Evolutionary conservation across 2,888 invertebrate species (phyloP), one percentile per base, ranked within the genome.

Genomic region (Himalopsyche kuldschensis): DNA sequence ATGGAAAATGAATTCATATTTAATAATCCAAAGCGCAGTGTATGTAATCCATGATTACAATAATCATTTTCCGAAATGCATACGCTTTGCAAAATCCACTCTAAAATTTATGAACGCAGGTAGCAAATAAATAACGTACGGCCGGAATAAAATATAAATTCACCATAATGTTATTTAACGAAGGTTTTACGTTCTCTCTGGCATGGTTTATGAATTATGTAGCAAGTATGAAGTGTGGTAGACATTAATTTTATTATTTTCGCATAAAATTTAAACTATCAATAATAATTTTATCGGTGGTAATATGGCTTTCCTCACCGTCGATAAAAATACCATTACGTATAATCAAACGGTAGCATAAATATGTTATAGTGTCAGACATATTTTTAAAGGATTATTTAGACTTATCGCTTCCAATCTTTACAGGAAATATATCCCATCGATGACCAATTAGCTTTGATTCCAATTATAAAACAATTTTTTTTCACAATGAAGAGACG

Each of bases 251-350:
- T 79, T 79, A 79, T 32, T 55, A 32, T 79, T 41, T 63, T 46
- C 69, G 32, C 75, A 30, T 81, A 47, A 82, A 82, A 82, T 82
- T 78, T 82, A 79, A 63, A 69, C 78, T 32, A 75, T 79, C 75
- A 75, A 55, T 55, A 55, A 55, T 55, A 55, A 75, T 41, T 82
- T 82, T 79, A 78, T 69, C 47, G 82, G 30, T n/a, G 79, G 75
- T 46, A 79, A 79, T 69, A 82, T 75, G 82, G 79, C 31, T 69
- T 47, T 30, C 46, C 46, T 79, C 75, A 47, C 41, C 30, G 79
- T n/a, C 82, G 75, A 46, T 82, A 82, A 82, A 82, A 82, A 79
- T 79, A 75, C 15, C 79, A 20, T 79, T 35, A 79, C 69, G 46
- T 82, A 20, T 79, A 79, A 82, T 82, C 82, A 32, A 15, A 15